Conservation (phyloP, 1,140 invertebrate species). For the Frieseomelitta varia region DNA sequence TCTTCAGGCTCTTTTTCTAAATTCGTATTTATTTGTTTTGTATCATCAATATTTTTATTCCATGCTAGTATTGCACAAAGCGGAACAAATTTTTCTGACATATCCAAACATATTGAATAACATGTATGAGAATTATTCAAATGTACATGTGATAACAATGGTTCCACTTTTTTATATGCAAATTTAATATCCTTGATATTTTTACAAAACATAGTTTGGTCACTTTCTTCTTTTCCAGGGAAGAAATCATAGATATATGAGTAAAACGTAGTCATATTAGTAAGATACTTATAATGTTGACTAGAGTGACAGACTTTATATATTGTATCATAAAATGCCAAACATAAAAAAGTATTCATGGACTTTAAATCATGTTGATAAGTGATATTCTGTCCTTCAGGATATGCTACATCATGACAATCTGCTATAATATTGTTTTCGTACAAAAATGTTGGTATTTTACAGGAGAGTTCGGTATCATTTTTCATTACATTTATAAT, state of each 20-base stretch:
- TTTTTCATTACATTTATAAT: conserved; percentile 44
- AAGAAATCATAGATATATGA: neutral
- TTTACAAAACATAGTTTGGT: conserved; percentile 6
- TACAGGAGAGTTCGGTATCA: neutral
- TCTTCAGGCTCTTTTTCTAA: neutral
- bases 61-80: conserved; percentile 53
- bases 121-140: neutral
- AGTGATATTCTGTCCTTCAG: neutral
- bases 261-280: conserved; percentile 5
- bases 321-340: conserved; percentile 54
- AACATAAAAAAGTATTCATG: conserved; percentile 38
- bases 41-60: conserved; percentile 41
- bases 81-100: conserved; percentile 20
- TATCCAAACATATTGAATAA: conserved; percentile 21
- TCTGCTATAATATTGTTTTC: conserved; percentile 12
- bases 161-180: conserved; percentile 16
- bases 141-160: neutral
- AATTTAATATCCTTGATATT: conserved; percentile 21
- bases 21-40: neutral
- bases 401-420: conserved; percentile 38
- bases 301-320: conserved; percentile 47
- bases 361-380: neutral
- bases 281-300: neutral
- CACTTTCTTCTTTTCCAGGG: neutral
- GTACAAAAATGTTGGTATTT: conserved; percentile 27